These are phyloP conservation scores for Apostichopus californicus DNA, from an alignment of 35 echinoderm and acorn worm genomes.

Conservation along the genomic window DNA sequence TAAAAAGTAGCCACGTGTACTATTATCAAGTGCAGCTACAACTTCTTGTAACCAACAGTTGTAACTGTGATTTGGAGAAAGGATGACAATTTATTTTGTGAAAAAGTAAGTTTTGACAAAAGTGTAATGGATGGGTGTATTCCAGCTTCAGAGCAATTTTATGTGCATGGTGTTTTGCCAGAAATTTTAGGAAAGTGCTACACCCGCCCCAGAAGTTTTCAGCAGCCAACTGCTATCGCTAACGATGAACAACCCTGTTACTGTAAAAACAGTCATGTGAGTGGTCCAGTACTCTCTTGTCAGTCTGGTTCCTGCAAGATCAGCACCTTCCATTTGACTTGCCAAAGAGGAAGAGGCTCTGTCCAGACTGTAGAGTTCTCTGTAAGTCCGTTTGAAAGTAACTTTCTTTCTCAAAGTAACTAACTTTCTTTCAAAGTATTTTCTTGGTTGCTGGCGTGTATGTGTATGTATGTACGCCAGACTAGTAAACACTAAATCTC, in stretches of 20 bases:
- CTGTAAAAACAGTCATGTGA: background rate
- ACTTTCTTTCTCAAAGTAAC: background rate
- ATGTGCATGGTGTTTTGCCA: background rate
- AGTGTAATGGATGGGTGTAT: background rate
- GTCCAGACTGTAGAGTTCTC: constrained; percentile 8
- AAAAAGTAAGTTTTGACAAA: background rate
- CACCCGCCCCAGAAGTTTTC: background rate
- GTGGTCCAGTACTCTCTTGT: background rate
- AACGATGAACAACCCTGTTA: background rate
- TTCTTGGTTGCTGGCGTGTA: background rate
- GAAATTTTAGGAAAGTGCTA: constrained; percentile 7
- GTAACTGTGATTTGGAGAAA: background rate
- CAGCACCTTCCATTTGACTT: background rate
- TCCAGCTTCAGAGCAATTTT: background rate
- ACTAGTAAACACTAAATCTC: too few relatives aligned
- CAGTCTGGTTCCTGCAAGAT: background rate
- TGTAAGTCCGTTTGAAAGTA: background rate
- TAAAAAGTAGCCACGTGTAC: background rate
- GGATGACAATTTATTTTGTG: background rate
- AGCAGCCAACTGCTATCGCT: background rate
- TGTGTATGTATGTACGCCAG: background rate
- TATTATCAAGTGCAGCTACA: constrained; percentile 4
- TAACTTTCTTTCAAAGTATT: background rate
- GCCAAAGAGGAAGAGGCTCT: background rate
- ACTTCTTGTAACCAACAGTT: background rate